phyloP scores from a whole-genome alignment of 1,140 invertebrate species.

The Tetranychus cinnabarinus region DNA sequence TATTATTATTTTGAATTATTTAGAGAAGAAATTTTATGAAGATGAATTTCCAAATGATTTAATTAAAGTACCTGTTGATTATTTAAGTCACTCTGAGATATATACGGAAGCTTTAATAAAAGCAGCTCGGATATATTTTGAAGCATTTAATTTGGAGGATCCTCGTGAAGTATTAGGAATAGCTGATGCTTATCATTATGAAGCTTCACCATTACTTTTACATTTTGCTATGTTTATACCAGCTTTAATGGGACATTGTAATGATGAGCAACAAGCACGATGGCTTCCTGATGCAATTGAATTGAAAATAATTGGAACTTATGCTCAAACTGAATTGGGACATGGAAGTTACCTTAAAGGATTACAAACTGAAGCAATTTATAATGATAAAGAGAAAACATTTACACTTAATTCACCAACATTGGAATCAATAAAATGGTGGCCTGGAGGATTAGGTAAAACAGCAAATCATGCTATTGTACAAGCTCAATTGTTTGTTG shows the following conservation, averaged over 20 bases:
- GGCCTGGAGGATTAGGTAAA: constrained; percentile 76
- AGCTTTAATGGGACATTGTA: constrained; percentile 59
- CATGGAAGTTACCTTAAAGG: constrained; percentile 78
- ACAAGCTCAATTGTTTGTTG: constrained; percentile 61
- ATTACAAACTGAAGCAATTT: constrained; percentile 70
- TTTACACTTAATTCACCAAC: constrained; percentile 69
- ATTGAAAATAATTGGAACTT: constrained; percentile 65
- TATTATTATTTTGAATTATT: background rate
- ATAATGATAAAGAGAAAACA: constrained; percentile 55
- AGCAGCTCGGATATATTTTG: constrained; percentile 28
- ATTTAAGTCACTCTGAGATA: constrained; percentile 58
- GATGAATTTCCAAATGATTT: constrained; percentile 31
- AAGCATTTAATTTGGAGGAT: constrained; percentile 45
- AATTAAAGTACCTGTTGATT: constrained; percentile 42
- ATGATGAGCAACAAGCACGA: constrained; percentile 53
- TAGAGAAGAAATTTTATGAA: constrained; percentile 15
- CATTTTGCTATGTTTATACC: constrained; percentile 86
- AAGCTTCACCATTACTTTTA: constrained; percentile 52
- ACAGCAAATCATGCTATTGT: constrained; percentile 66
- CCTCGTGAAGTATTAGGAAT: constrained; percentile 35
- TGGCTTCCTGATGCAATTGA: constrained; percentile 61
- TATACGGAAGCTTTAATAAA: constrained; percentile 56
- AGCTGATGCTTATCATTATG: constrained; percentile 47
- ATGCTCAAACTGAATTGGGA: constrained; percentile 82
- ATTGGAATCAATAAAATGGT: constrained; percentile 74